Base-by-base conservation (phyloP, 2,888 invertebrate species). In the Cloeon dipterum region DNA sequence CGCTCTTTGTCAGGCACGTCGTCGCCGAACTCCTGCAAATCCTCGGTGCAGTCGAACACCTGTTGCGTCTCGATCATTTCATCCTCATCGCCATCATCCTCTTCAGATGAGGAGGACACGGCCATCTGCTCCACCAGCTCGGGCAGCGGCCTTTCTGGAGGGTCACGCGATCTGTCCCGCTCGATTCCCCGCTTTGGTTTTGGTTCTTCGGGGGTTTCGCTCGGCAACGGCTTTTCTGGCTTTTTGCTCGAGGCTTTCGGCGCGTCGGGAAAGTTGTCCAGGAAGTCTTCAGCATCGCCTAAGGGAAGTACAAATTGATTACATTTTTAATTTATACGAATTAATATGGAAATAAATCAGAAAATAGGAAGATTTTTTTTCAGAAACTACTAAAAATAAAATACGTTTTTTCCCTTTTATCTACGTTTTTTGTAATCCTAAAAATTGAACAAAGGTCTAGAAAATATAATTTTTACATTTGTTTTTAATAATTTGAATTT, bases 131-230 rank as follows among this genome's bases (percentile, higher is more conserved):
- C 21, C 8, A 49, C 47, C 32, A 46, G 44, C n/a, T 41, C 51
- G 2, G 70, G 70, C 2, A 70, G 46, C 32, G 67, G 64, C 17
- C 70, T 57, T 26, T 64, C 62, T 0, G 58, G 47, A 0, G 63
- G 57, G 44, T 70, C 70, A 44, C 73, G 62, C 33, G 52, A 60
- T 46, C 71, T 72, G 1, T 70, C 69, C 40, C 72, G 58, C 44
- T 72, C 66, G 7, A 69, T 56, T 3, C 50, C 40, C 29, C 52
- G 46, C 49, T 49, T 41, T 2, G 19, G 19, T 20, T 18, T 11
- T 4, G 32, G 18, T 13, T 32, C 20, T 18, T 32, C 20, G 18
- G 17, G 11, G 1, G 26, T 17, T 11, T 19, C 13, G 17, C 11
- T 29, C 10, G 35, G 11, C 1, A 8, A 26, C n/a, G 20, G n/a